Conservation (phyloP, 2,797 vertebrate species). For the Fistularia commersonii region DNA sequence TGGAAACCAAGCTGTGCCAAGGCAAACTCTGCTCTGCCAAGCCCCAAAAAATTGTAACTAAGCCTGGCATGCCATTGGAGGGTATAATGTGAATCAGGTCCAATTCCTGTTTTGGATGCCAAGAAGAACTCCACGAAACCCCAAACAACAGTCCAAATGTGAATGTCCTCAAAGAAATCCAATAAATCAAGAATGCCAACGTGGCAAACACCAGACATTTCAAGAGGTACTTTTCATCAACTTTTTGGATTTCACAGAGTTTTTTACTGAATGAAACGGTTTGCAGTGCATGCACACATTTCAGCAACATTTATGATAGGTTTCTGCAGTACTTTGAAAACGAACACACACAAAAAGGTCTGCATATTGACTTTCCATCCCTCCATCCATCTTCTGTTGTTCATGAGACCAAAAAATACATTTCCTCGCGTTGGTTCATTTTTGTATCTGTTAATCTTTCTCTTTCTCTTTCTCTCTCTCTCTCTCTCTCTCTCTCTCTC, state of each 20-base stretch:
- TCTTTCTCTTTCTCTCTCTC: no score
- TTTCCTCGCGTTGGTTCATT: conserved; percentile 16
- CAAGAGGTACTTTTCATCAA: conserved; percentile 42
- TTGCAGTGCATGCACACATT: conserved; percentile 13
- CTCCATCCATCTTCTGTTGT: conserved; percentile 39
- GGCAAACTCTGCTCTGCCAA: conserved; percentile 62
- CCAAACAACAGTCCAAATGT: conserved; percentile 67
- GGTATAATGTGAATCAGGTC: conserved; percentile 61
- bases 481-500: no score
- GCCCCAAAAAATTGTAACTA: conserved; percentile 65
- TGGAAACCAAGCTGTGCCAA: conserved; percentile 46
- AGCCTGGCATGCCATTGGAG: conserved; percentile 55
- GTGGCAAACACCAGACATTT: conserved; percentile 60
- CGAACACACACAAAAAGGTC: no score
- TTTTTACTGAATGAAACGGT: conserved; percentile 54
- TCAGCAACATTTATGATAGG: no score
- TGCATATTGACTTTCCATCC: neutral
- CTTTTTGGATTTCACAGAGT: conserved; percentile 53
- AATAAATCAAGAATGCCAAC: conserved; percentile 73
- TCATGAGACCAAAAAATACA: conserved; percentile 29
- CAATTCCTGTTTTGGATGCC: conserved; percentile 65
- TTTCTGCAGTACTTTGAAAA: no score
- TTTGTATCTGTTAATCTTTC: conserved; percentile 4
- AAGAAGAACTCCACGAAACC: conserved; percentile 73
- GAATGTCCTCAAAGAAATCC: conserved; percentile 72